Evolutionary conservation across 2,113 vertebrate genomes (phyloP).

Genomic region (Meriones unguiculatus): DNA sequence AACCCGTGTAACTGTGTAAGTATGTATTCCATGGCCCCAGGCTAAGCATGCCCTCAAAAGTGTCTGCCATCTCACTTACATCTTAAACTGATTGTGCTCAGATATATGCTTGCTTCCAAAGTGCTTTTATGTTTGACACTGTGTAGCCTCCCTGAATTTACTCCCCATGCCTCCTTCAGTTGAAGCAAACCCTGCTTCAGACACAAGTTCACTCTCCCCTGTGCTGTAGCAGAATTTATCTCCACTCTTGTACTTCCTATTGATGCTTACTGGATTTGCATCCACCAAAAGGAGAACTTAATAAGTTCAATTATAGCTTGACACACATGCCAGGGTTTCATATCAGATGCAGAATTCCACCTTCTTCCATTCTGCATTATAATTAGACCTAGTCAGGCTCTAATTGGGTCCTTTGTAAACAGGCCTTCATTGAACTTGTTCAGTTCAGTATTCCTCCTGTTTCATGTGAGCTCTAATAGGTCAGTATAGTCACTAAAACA

Average conservation of each 20-base stretch:
- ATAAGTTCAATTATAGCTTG: too few species aligned
- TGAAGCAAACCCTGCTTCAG: background rate
- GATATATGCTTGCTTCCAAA: background rate
- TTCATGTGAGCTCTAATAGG: background rate
- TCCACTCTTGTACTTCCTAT: background rate
- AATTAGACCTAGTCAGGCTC: background rate
- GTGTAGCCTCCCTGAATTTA: background rate
- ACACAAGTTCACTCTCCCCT: background rate
- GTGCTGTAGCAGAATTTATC: background rate
- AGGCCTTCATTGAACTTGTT: background rate
- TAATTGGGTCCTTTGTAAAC: conserved; percentile 14
- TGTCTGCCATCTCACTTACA: background rate
- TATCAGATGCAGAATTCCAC: background rate
- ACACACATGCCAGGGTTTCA: background rate
- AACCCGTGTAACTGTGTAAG: background rate
- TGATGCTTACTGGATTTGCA: background rate
- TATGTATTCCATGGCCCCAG: background rate
- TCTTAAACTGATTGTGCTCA: background rate
- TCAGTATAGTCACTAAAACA: background rate
- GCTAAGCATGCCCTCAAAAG: background rate
- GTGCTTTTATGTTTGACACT: background rate
- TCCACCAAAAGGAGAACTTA: too few species aligned
- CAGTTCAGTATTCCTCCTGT: background rate
- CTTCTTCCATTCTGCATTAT: background rate
- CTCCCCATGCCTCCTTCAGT: background rate